These are phyloP conservation scores for Nephila pilipes DNA, from an alignment of 1,140 invertebrate genomes.

Conservation along the genomic window DNA sequence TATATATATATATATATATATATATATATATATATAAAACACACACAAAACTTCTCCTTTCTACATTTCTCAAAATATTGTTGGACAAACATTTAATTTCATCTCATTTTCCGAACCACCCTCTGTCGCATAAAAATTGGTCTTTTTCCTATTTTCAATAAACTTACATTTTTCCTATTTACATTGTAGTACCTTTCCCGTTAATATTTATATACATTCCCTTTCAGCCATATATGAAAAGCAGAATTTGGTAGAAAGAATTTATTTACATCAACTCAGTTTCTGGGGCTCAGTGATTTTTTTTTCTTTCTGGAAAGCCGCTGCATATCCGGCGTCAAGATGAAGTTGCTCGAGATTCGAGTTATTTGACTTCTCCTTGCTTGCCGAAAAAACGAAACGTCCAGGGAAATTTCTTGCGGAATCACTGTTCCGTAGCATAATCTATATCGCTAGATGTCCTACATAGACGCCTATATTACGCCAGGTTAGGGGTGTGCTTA, in stretches of 20 bases:
- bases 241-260: neutral
- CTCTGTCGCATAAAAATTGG: too few relatives aligned
- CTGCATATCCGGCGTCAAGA: conserved; percentile 9
- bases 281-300: neutral
- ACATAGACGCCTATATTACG: neutral
- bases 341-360: neutral
- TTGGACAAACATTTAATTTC: too few relatives aligned
- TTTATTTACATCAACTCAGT: conserved; percentile 37
- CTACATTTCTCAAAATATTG: too few relatives aligned
- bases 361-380: conserved; percentile 9
- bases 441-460: neutral
- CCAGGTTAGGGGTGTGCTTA: too few relatives aligned
- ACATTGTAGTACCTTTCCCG: neutral
- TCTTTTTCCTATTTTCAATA: too few relatives aligned
- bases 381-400: neutral
- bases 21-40: too few relatives aligned
- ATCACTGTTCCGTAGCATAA: neutral
- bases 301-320: neutral
- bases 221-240: conserved; percentile 16
- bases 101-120: too few relatives aligned
- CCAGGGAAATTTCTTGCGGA: neutral
- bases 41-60: too few relatives aligned
- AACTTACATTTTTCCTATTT: neutral
- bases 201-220: conserved; percentile 30
- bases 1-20: too few relatives aligned